A percentile compares a stretch with the other conserved stretches of the same genome.
These are phyloP conservation scores for Heliconius ismenius DNA, from an alignment of 2,888 invertebrate genomes.

Conservation along the genomic window DNA sequence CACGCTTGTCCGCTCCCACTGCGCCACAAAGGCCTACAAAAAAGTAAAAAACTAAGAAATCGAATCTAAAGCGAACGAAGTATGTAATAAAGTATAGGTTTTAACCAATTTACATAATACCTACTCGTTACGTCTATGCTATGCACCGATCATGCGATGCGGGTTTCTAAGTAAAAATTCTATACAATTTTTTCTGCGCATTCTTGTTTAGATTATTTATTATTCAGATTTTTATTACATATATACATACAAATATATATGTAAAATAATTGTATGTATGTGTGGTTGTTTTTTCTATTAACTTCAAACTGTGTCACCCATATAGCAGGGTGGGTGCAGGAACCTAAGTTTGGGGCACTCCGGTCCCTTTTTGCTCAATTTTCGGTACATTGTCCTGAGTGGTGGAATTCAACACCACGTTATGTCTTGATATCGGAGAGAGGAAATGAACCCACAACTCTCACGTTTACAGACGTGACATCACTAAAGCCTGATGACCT, in stretches of 20 bases:
- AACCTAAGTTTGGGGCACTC: background rate
- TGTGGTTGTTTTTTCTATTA: background rate
- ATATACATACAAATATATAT: conserved; percentile 18
- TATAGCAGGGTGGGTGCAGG: background rate
- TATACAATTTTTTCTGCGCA: conserved; percentile 34
- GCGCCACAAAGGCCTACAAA: background rate
- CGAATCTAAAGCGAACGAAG: background rate
- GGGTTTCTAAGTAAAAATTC: conserved; percentile 43
- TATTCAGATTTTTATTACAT: conserved; percentile 28
- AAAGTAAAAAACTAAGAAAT: background rate
- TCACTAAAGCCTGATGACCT: too few species aligned
- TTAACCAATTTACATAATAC: conserved; percentile 5
- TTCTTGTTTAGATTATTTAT: conserved; percentile 27
- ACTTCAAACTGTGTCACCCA: background rate
- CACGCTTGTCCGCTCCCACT: too few species aligned
- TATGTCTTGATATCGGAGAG: background rate
- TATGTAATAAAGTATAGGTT: background rate
- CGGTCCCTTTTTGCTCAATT: background rate
- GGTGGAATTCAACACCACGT: background rate
- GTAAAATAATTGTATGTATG: background rate
- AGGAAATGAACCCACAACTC: background rate
- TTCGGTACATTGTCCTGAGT: background rate
- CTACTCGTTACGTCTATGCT: background rate
- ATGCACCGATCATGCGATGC: conserved; percentile 32
- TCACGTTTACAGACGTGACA: too few species aligned